Percentiles rank a stretch among this genome's conserved stretches.
These are phyloP conservation scores for Oxytorus armatus DNA, from an alignment of 2,888 invertebrate genomes.

Conservation along the genomic window DNA sequence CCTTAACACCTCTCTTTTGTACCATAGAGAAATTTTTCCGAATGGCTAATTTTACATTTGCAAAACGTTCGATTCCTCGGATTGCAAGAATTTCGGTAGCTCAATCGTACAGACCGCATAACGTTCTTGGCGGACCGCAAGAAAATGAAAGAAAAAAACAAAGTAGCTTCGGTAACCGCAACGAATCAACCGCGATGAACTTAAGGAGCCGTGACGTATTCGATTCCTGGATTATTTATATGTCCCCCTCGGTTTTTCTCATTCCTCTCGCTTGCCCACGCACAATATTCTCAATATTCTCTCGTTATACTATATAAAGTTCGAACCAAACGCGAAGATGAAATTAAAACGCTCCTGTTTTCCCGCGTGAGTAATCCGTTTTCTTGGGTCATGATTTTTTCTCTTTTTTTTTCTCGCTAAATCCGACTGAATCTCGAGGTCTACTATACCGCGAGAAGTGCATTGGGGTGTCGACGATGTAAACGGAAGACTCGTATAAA, in stretches of 20 bases:
- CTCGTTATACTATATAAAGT: background rate
- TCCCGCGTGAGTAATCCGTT: slow-evolving; percentile 29
- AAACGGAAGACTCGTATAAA: slow-evolving; percentile 39
- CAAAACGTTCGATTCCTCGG: background rate
- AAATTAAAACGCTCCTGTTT: slow-evolving; percentile 34
- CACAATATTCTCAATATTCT: background rate
- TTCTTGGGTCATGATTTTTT: slow-evolving; percentile 35
- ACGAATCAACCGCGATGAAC: slow-evolving; percentile 77
- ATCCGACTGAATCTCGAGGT: slow-evolving; percentile 26
- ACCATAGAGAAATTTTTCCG: no score
- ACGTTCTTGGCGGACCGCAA: slow-evolving; percentile 23
- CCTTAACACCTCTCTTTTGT: no score
- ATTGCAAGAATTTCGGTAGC: background rate
- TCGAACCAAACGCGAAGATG: slow-evolving; percentile 13
- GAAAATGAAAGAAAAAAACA: slow-evolving; percentile 61
- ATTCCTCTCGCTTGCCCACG: background rate
- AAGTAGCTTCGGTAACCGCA: slow-evolving; percentile 76
- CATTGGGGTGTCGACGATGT: slow-evolving; percentile 14
- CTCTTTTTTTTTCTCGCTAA: slow-evolving; percentile 33
- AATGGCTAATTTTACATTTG: no score
- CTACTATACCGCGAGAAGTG: slow-evolving; percentile 1
- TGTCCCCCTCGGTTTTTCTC: slow-evolving; percentile 56
- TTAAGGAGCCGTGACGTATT: slow-evolving; percentile 78
- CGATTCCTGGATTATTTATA: slow-evolving; percentile 76
- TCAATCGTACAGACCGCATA: slow-evolving; percentile 33